phyloP scores from a whole-genome alignment of 2,888 invertebrate species.

The Congeria kusceri region DNA sequence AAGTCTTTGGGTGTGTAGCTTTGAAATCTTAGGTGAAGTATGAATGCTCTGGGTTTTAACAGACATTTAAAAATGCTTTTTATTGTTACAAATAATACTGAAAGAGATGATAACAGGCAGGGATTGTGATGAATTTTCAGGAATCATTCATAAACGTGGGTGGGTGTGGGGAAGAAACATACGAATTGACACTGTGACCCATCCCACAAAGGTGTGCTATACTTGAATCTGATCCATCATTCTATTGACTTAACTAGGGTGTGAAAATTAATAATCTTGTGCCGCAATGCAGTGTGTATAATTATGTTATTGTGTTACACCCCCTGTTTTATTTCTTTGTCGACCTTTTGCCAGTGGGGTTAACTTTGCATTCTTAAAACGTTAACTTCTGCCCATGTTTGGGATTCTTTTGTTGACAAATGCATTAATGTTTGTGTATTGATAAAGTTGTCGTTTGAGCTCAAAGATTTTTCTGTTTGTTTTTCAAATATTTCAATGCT shows the following conservation, averaged over 20 bases:
- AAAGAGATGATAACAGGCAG: too few species aligned
- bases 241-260: neutral
- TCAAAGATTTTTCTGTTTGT: neutral
- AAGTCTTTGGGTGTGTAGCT: too few species aligned
- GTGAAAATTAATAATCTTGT: neutral
- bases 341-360: neutral
- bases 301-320: conserved; percentile 3
- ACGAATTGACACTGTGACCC: too few species aligned
- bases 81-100: too few species aligned
- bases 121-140: too few species aligned
- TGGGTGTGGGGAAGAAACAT: too few species aligned
- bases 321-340: neutral
- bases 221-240: neutral
- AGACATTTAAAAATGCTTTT: too few species aligned
- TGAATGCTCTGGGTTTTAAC: too few species aligned
- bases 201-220: too few species aligned
- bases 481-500: neutral
- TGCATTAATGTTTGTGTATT: conserved; percentile 1
- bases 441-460: neutral
- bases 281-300: conserved; percentile 4
- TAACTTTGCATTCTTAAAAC: neutral
- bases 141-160: too few species aligned
- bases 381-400: neutral
- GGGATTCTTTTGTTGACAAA: neutral
- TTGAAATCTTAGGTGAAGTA: too few species aligned